phyloP scores from a whole-genome alignment of 1,140 invertebrate species.

The Drosophila littoralis region DNA sequence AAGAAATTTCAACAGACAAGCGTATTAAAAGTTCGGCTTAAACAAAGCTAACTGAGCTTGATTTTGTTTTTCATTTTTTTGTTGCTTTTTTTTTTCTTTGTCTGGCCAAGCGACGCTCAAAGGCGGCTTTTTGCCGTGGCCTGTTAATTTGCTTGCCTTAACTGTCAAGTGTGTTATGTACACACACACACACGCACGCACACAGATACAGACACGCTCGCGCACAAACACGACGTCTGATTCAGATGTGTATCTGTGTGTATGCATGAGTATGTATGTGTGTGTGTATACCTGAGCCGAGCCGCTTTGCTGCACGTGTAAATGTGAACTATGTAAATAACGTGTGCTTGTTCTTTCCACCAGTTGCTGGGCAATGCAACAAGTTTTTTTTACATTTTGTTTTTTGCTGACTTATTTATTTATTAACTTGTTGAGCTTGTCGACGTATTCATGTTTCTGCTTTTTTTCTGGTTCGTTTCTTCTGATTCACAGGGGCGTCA shows the following conservation, averaged over 20 bases:
- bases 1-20: too few species aligned
- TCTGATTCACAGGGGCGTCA: slow-evolving; percentile 10
- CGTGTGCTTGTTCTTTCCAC: slow-evolving; percentile 38
- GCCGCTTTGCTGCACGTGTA: slow-evolving; percentile 43
- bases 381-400: slow-evolving; percentile 49
- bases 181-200: slow-evolving; percentile 23
- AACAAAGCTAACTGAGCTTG: background rate
- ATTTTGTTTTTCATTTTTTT: slow-evolving; percentile 7
- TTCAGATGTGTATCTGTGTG: slow-evolving; percentile 19
- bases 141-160: slow-evolving; percentile 71
- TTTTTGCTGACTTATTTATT: slow-evolving; percentile 34
- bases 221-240: background rate
- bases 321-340: slow-evolving; percentile 49
- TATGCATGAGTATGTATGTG: slow-evolving; percentile 8
- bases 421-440: slow-evolving; percentile 18
- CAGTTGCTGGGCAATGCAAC: slow-evolving; percentile 61
- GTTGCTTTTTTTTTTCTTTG: slow-evolving; percentile 30
- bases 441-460: background rate
- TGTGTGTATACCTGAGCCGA: slow-evolving; percentile 3
- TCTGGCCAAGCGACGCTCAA: slow-evolving; percentile 55
- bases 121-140: slow-evolving; percentile 53
- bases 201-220: background rate
- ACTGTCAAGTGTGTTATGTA: slow-evolving; percentile 69
- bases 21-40: background rate
- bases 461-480: slow-evolving; percentile 1